Base-by-base conservation (phyloP, 2,797 vertebrate genomes). In the Bovichtus diacanthus region DNA sequence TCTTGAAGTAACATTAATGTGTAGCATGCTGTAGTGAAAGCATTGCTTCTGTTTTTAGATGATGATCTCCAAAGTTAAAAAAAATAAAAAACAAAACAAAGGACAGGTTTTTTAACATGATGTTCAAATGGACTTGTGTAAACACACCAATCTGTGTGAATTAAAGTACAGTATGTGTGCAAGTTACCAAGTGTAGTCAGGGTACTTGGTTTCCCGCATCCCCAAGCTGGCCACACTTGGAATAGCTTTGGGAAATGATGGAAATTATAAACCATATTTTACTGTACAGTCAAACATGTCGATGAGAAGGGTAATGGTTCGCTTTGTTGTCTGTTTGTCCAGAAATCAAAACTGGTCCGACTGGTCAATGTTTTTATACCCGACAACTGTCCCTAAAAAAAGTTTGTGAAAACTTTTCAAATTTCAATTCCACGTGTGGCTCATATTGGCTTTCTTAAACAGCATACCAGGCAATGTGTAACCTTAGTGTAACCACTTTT, bases 181-280 rank as follows among this genome's bases (percentile, higher is more conserved):
- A 36, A 18, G 50, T 46, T 68, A 19, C 12, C 38, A n/a, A 23
- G 19, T 34, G 19, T 15, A 47, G 60, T 39, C 53, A 12, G 5
- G 31, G 13, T 9, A 2, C 34, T 39, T 27, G 29, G 10, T 53
- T 53, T 47, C 47, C 31, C 6, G n/a, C 46, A 23, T 4, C 23
- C 13, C 12, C 1, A 56, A 38, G n/a, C 39, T 55, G 36, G 38
- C 43, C 56, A 44, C 47, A n/a, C 27, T 60, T 55, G 50, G 31
- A 56, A 63, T 61, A 61, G 62, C 47, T 38, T 39, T 29, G 18
- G 62, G 29, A 66, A 59, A 62, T 27, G 44, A 27, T 39, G 31
- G 9, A 56, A 66, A 56, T 38, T 1, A 74, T 44, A 47, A 64
- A 38, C n/a, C 5, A 12, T 53, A 46, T 53, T 59, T 59, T 44